A percentile compares a stretch with the other conserved stretches of the same genome.
These are phyloP conservation scores for Pocillopora verrucosa DNA, from an alignment of 64 coral and sea anemone species.

Conservation along the genomic window DNA sequence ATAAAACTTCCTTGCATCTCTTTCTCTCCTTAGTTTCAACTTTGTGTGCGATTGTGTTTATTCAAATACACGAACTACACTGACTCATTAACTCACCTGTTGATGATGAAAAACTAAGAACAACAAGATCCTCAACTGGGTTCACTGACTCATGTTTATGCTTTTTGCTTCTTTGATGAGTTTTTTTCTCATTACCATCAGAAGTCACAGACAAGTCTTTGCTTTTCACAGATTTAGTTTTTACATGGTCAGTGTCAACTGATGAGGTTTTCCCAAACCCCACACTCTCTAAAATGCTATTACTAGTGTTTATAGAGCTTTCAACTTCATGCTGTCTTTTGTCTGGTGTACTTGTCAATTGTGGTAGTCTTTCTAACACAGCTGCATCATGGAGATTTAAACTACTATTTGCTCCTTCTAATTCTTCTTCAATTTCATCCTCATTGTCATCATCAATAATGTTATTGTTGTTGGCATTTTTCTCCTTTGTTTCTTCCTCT, in stretches of 20 bases:
- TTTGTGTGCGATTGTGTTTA: background rate
- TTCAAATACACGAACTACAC: background rate
- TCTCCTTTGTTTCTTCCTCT: slow-evolving; percentile 23
- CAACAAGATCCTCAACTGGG: slow-evolving; percentile 55
- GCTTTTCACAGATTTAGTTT: background rate
- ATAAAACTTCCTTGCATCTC: too few relatives aligned
- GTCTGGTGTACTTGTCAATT: slow-evolving; percentile 12
- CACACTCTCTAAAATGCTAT: background rate
- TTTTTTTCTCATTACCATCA: slow-evolving; percentile 15
- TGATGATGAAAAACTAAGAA: slow-evolving; percentile 58
- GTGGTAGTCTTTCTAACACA: slow-evolving; percentile 71
- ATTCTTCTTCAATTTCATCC: slow-evolving; percentile 81
- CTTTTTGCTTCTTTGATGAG: slow-evolving; percentile 10
- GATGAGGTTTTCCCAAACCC: background rate
- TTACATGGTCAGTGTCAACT: background rate
- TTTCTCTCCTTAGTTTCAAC: too few relatives aligned
- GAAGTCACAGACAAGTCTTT: background rate
- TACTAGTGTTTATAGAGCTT: background rate
- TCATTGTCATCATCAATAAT: slow-evolving; percentile 47
- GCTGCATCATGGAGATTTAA: slow-evolving; percentile 67
- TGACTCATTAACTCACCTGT: slow-evolving; percentile 19
- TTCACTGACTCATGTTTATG: background rate
- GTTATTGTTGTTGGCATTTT: slow-evolving; percentile 1
- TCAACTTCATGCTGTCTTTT: background rate
- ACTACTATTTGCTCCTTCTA: slow-evolving; percentile 79